Conservation (phyloP, 2,888 invertebrate genomes). For the Sesia apiformis region DNA sequence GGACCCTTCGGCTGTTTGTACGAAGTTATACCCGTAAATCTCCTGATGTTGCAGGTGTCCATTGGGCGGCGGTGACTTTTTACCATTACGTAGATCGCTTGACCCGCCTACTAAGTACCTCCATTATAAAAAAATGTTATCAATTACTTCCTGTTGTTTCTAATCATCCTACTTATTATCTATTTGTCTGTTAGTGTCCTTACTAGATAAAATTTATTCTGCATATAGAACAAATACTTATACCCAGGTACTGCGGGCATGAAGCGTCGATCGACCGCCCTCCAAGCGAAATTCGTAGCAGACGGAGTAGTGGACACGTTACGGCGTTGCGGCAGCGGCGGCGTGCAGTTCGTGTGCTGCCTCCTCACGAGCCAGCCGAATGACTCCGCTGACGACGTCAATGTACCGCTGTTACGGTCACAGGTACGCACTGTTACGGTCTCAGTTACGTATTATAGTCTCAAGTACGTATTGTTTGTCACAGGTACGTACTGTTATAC, state of each 20-base stretch:
- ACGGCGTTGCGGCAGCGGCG: slow-evolving; percentile 81
- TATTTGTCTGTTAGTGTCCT: no score
- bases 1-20: no score
- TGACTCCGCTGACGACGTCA: slow-evolving; percentile 73
- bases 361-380: slow-evolving; percentile 80
- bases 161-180: no score
- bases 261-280: slow-evolving; percentile 87
- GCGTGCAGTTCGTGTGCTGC: slow-evolving; percentile 90
- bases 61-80: no score
- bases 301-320: slow-evolving; percentile 94
- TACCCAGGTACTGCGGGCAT: slow-evolving; percentile 76
- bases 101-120: no score
- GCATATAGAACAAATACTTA: no score
- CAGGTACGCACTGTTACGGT: slow-evolving; percentile 89
- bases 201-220: no score
- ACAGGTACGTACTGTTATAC: background rate
- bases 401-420: slow-evolving; percentile 89
- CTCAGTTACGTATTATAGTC: slow-evolving; percentile 76
- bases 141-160: no score
- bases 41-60: no score
- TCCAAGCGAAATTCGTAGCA: slow-evolving; percentile 81
- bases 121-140: no score
- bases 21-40: no score
- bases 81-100: no score
- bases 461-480: background rate